Evolutionary conservation across 2,113 vertebrate species (phyloP), one percentile per base, ranked within the genome.

Genomic region (Percina caprodes): DNA sequence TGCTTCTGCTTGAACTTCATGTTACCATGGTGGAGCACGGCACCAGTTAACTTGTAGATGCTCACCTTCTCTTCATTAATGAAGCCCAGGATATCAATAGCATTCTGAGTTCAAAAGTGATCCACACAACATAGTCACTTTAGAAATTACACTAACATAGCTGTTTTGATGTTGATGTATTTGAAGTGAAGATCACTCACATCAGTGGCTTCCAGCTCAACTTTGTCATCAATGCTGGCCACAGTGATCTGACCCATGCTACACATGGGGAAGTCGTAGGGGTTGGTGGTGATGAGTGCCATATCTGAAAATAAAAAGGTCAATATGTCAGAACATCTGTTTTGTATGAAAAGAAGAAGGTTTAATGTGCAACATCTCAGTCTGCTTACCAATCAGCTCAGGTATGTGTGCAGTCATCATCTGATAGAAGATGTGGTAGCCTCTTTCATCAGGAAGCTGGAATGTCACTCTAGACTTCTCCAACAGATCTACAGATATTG

Each of bases 1-100:
- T 93, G 93, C 77, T 94, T 94, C 68, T 94, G 92, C 88, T 94
- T 93, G 75, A 93, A 93, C 68, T 93, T 91, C 89, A 92, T 80
- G 88, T 49, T 86, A 33, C 89, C 87, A 19, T 89, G 75, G 65
- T 90, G 89, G 42, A 92, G 67, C 0, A 92, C 92, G 65, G 92
- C 93, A 85, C 92, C 93, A 26, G 93, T 94, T 84, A 93, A 74
- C 63, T 92, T 94, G 83, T 93, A 94, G 86, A 94, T 94, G 90
- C 84, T 82, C 7, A 90, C 72, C 80, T 94, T 94, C 73, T 94
- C 93, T 56, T 94, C 92, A 83, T 0, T 0, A 15, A 0, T 89
- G 86, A 94, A 94, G 73, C 93, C 93, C 78, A 94, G 83, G 61
- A 93, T 94, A 71, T 94, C 92, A 86, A 94, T 94, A 14, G 93